phyloP scores from a whole-genome alignment of 2,797 vertebrate species.

The Limosa lapponica region DNA sequence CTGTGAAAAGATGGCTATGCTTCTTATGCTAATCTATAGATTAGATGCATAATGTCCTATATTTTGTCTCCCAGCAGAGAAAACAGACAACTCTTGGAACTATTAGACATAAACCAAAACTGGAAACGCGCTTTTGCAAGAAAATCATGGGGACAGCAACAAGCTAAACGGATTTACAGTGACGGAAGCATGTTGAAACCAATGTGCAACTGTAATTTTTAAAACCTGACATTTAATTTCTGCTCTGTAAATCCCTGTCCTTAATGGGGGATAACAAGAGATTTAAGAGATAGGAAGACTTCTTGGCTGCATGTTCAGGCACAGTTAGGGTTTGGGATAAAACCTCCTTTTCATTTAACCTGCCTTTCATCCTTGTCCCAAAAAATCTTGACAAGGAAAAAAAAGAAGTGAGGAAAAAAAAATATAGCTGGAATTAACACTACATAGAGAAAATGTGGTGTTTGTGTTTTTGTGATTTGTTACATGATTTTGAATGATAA shows the following conservation, averaged over 20 bases:
- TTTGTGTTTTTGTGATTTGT: background rate
- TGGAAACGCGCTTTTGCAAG: background rate
- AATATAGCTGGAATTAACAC: background rate
- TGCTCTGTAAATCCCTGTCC: background rate
- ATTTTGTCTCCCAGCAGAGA: conserved; percentile 15
- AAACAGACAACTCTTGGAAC: background rate
- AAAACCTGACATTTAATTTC: background rate
- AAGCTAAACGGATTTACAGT: background rate
- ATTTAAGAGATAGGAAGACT: background rate
- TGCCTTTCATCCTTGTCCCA: background rate
- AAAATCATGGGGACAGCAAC: background rate
- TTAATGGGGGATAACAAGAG: background rate
- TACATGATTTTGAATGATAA: background rate
- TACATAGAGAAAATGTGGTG: background rate
- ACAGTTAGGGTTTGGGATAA: background rate
- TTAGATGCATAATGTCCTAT: background rate
- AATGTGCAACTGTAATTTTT: background rate
- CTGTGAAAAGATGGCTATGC: background rate
- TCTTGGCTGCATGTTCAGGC: background rate
- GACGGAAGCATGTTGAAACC: background rate
- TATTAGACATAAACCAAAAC: conserved; percentile 6
- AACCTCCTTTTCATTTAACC: background rate
- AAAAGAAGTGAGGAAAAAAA: background rate
- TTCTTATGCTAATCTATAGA: conserved; percentile 24
- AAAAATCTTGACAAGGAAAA: background rate